Evolutionary conservation across 2,888 invertebrate species (phyloP).

Genomic region (Lamellibrachia columna): DNA sequence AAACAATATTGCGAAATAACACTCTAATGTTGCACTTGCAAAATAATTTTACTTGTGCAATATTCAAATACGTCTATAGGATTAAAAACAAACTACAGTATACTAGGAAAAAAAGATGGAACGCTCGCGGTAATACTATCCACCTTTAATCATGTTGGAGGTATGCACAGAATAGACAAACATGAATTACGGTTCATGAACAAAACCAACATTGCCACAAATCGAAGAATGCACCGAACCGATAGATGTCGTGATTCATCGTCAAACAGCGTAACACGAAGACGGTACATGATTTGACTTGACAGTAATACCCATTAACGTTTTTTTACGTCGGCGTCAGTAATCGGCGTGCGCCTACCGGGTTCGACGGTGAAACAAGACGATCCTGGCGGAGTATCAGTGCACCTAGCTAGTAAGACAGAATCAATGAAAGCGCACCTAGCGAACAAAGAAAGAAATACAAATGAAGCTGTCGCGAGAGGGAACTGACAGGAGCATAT

Average conservation of each 20-base stretch:
- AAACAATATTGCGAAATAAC: no score
- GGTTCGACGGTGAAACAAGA: not conserved
- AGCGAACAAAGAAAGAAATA: not conserved
- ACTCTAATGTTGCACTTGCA: no score
- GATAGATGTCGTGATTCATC: not conserved
- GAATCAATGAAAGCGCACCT: not conserved
- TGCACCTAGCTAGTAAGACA: not conserved
- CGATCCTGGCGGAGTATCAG: not conserved
- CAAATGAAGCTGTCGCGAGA: not conserved
- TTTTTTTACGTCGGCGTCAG: not conserved
- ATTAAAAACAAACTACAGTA: no score
- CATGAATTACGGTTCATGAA: not conserved
- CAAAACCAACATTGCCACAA: not conserved
- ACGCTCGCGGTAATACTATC: no score
- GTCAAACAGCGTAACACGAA: not conserved
- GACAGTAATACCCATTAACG: not conserved
- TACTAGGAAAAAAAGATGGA: no score
- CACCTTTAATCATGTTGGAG: no score
- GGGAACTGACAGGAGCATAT: not conserved
- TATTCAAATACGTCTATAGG: no score
- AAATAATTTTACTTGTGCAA: no score
- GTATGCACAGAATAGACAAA: no score
- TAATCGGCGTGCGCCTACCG: not conserved
- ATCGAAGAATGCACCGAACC: not conserved
- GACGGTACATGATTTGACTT: not conserved